Conservation (phyloP, 2,888 invertebrate genomes). For the Baccha elongata region DNA sequence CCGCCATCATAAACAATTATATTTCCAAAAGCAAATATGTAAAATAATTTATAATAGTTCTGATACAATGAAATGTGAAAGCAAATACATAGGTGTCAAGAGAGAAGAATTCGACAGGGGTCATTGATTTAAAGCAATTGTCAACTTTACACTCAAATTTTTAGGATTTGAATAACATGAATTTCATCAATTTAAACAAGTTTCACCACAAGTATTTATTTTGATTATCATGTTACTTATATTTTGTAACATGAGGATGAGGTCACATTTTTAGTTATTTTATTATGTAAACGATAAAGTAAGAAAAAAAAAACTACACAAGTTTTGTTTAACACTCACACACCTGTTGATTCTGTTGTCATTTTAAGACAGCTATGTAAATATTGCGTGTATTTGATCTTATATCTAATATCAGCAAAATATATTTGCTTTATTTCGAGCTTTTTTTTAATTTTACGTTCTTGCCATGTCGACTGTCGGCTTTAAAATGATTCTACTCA, state of each 20-base stretch:
- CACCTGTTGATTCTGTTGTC: slow-evolving; percentile 60
- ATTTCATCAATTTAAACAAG: neutral
- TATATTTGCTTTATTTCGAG: neutral
- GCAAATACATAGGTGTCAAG: neutral
- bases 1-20: too few relatives aligned
- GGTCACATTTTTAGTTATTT: neutral
- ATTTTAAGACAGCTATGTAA: slow-evolving; percentile 20
- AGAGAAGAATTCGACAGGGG: neutral
- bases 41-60: too few relatives aligned
- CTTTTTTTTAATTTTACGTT: slow-evolving; percentile 21
- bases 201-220: neutral
- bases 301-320: neutral
- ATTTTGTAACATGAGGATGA: neutral
- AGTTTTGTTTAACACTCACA: slow-evolving; percentile 17
- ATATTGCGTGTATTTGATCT: neutral
- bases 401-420: neutral
- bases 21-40: too few relatives aligned
- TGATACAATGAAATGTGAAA: too few relatives aligned
- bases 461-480: slow-evolving; percentile 64
- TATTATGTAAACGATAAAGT: neutral
- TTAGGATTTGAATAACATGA: neutral
- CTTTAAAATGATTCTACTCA: slow-evolving; percentile 46
- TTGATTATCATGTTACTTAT: neutral
- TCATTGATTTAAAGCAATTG: neutral
- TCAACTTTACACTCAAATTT: neutral